Conservation (phyloP, 2,888 invertebrate species). For the Heliconius charithonia region DNA sequence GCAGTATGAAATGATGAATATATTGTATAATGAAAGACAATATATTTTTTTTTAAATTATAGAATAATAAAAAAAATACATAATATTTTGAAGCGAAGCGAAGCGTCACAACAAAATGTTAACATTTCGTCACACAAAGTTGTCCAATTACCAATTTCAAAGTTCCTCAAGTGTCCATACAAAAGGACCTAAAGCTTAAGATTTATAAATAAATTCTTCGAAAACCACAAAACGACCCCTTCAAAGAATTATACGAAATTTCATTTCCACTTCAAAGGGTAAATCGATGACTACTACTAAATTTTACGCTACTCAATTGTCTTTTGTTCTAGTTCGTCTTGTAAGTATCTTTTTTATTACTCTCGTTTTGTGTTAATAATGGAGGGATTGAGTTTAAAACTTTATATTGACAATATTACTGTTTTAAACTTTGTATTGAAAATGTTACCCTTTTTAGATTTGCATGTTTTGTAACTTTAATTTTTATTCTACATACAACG, state of each 20-base stretch:
- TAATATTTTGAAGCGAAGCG: neutral
- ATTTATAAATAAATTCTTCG: conserved; percentile 1
- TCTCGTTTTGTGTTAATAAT: neutral
- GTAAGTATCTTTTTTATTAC: neutral
- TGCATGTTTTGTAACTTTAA: too few species aligned
- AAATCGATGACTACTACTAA: neutral
- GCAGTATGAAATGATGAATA: too few species aligned
- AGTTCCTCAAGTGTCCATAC: conserved; percentile 5
- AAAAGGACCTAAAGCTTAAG: neutral
- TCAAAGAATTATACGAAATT: neutral
- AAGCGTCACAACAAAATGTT: neutral
- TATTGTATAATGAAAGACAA: too few species aligned
- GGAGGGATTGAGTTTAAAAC: neutral
- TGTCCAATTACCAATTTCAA: neutral
- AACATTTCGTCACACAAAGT: neutral
- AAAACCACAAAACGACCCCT: conserved; percentile 7
- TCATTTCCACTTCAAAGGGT: conserved; percentile 1
- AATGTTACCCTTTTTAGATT: neutral
- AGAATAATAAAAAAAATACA: too few species aligned
- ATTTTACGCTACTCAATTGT: neutral
- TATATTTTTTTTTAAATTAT: too few species aligned
- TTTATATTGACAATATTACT: too few species aligned
- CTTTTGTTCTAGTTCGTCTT: conserved; percentile 3
- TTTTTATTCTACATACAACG: too few species aligned
- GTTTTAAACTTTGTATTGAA: neutral